Percentiles rank a stretch among this genome's conserved stretches.
Evolutionary conservation across 1,140 invertebrate species (phyloP).

Genomic region (Drosophila lacteicornis): DNA sequence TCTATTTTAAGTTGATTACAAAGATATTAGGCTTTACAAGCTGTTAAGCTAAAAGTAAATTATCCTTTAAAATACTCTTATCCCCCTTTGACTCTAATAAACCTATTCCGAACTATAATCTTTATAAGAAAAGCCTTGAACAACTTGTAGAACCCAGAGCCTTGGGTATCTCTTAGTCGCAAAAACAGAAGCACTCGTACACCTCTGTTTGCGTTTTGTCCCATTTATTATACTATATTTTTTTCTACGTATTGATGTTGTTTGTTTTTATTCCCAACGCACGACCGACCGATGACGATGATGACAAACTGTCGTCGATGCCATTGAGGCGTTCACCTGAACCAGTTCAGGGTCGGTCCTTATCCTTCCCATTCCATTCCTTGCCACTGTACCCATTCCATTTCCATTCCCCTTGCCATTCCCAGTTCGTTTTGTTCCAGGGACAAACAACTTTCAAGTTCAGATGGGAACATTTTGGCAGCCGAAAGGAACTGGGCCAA

Average conservation of each 20-base stretch:
- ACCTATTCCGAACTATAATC: too few species aligned
- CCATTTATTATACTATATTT: conserved; percentile 34
- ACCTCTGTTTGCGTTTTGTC: conserved; percentile 47
- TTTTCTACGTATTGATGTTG: conserved; percentile 50
- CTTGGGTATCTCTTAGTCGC: conserved; percentile 38
- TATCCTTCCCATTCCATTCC: conserved; percentile 24
- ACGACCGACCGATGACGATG: conserved; percentile 24
- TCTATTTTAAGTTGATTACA: too few species aligned
- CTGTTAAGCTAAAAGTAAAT: too few species aligned
- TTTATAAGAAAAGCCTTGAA: background rate
- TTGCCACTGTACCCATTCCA: conserved; percentile 6
- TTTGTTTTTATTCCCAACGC: conserved; percentile 43
- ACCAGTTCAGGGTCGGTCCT: conserved; percentile 72
- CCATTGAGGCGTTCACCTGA: conserved; percentile 57
- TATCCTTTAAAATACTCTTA: too few species aligned
- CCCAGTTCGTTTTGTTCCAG: conserved; percentile 42
- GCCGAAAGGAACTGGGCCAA: conserved; percentile 72
- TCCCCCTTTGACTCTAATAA: too few species aligned
- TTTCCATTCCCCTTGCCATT: background rate
- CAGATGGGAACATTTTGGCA: conserved; percentile 69
- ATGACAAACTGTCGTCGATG: conserved; percentile 56
- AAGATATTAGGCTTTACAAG: too few species aligned
- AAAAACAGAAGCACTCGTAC: conserved; percentile 7
- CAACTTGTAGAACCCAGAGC: background rate
- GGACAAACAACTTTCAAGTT: conserved; percentile 81